Evolutionary conservation across 2,888 invertebrate genomes (phyloP).

Genomic region (Cyclophora albipunctata): DNA sequence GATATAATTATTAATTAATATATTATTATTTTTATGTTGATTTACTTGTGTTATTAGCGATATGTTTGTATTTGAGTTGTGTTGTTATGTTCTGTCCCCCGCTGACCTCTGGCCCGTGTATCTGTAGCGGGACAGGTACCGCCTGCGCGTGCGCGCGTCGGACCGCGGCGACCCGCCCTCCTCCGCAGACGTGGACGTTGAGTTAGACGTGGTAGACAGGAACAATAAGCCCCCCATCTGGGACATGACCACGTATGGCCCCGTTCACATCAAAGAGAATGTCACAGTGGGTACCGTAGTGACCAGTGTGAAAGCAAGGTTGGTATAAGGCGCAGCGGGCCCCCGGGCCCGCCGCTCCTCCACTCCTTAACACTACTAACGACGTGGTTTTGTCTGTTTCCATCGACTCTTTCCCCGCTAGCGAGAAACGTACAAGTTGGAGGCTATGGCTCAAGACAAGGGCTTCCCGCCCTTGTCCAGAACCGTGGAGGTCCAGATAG

Average conservation of each 20-base stretch:
- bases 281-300: constrained; percentile 99
- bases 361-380: constrained; percentile 78
- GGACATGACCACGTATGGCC: constrained; percentile 96
- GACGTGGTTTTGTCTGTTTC: constrained; percentile 81
- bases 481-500: constrained; percentile 98
- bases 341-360: constrained; percentile 66
- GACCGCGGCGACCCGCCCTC: constrained; percentile 95
- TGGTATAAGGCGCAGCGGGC: constrained; percentile 82
- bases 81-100: constrained; percentile 76
- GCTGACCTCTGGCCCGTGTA: constrained; percentile 83
- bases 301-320: constrained; percentile 98
- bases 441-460: constrained; percentile 98
- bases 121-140: constrained; percentile 96
- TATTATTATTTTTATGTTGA: constrained; percentile 49
- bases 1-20: constrained; percentile 35
- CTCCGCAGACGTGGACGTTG: constrained; percentile 96
- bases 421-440: constrained; percentile 98
- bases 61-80: constrained; percentile 73
- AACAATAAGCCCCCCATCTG: constrained; percentile 98
- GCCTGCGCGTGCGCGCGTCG: constrained; percentile 96
- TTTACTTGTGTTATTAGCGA: constrained; percentile 58
- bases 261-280: constrained; percentile 98
- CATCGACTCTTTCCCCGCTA: constrained; percentile 79
- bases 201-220: constrained; percentile 98
- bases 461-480: constrained; percentile 96